phyloP scores from a whole-genome alignment of 2,888 invertebrate species.

The Amphipyra berbera region DNA sequence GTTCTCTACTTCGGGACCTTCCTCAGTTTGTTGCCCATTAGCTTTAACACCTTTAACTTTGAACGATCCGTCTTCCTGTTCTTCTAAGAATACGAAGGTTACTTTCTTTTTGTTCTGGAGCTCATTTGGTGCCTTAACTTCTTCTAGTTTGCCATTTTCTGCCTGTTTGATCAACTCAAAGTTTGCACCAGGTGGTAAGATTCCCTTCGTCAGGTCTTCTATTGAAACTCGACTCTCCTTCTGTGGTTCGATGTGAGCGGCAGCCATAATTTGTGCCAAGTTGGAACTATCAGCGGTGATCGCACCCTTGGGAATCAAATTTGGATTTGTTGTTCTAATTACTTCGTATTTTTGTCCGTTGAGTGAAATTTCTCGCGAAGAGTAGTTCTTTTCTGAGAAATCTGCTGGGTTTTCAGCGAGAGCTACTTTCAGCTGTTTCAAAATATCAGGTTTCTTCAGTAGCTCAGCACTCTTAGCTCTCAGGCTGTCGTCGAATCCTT shows the following conservation, averaged over 20 bases:
- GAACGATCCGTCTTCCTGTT: conserved; percentile 95
- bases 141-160: conserved; percentile 93
- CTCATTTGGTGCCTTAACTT: conserved; percentile 90
- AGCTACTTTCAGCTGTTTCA: conserved; percentile 93
- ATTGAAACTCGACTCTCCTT: conserved; percentile 92
- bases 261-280: conserved; percentile 79
- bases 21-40: conserved; percentile 92
- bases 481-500: conserved; percentile 86
- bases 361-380: conserved; percentile 93
- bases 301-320: conserved; percentile 90
- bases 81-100: conserved; percentile 95
- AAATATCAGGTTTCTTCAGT: conserved; percentile 92
- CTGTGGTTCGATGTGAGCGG: conserved; percentile 78
- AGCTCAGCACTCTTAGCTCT: conserved; percentile 89
- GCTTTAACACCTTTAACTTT: conserved; percentile 96
- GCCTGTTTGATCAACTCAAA: conserved; percentile 95
- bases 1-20: conserved; percentile 93
- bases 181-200: conserved; percentile 94
- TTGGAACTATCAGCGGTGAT: conserved; percentile 86
- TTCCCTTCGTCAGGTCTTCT: conserved; percentile 94
- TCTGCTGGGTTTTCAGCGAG: conserved; percentile 92
- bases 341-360: conserved; percentile 94
- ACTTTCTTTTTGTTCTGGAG: conserved; percentile 94
- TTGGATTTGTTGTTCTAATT: conserved; percentile 92
- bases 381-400: conserved; percentile 91